Evolutionary conservation across 2,797 vertebrate genomes (phyloP).

Genomic region (Chiloscyllium punctatum): DNA sequence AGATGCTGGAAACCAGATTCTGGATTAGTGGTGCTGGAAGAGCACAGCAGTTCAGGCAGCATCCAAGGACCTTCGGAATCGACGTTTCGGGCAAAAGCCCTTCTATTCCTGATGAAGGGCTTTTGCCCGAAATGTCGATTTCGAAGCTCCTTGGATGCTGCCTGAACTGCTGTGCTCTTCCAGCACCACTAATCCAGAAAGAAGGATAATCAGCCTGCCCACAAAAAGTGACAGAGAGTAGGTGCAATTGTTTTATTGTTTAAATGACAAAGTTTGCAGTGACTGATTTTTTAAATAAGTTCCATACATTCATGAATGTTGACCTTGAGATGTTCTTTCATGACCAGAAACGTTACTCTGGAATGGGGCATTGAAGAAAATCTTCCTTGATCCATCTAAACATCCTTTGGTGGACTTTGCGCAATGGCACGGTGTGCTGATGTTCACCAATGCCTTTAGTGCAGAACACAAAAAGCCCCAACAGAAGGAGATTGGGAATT

Average conservation of each 20-base stretch:
- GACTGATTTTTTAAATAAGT: neutral
- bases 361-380: neutral
- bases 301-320: neutral
- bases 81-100: too few species aligned
- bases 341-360: neutral
- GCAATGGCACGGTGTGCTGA: neutral
- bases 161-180: too few species aligned
- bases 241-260: neutral
- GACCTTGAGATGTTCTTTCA: neutral
- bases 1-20: too few species aligned
- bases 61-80: too few species aligned
- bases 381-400: neutral
- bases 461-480: neutral
- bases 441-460: neutral
- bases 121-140: too few species aligned
- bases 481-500: neutral
- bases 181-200: too few species aligned
- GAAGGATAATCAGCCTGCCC: neutral
- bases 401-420: neutral
- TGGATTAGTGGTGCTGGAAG: too few species aligned
- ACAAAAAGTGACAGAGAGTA: too few species aligned
- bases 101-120: too few species aligned
- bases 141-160: too few species aligned
- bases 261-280: neutral
- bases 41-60: too few species aligned